Evolutionary conservation across 1,140 invertebrate species (phyloP), one percentile per base, ranked within the genome.

Genomic region (Idris sp.): DNA sequence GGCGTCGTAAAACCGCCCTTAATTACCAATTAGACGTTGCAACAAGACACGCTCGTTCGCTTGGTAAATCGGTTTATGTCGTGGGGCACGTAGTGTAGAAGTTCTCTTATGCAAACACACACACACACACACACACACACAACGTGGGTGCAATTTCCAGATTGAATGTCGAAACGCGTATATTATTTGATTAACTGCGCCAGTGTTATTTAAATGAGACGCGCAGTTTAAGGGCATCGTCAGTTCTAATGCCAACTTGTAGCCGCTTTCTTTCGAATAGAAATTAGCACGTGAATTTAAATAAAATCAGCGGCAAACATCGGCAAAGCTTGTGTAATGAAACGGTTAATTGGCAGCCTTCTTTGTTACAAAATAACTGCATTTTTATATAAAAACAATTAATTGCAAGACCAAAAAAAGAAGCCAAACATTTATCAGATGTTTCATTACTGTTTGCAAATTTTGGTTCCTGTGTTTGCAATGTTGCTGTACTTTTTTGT

Each of bases 21-120:
- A 86, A 86, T 87, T 87, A 87, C 82, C 84, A 85, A 87, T 86
- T 87, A 85, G 83, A 86, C 81, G 81, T 84, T 78, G 79, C 79
- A 80, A 79, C 62, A 72, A 83, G 83, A 80, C 84, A 85, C 80
- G 81, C 82, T 85, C 84, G 80, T 80, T 82, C 71, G 79, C 76
- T 76, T 76, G 77, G 76, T 80, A 80, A 83, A 86, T 84, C 81
- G 84, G 84, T 84, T 86, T 82, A 79, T 72, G 78, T 77, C 67
- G 79, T 80, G 78, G 74, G 81, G 83, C 79, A 83, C 79, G 80
- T 31, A 56, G 18, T 44, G 31, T 41, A 59, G 54, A 67, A 43
- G 49, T 64, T 35, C 68, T 65, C 65, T 71, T 79, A 76, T 77
- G 77, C 74, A 76, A 79, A 79, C 67, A n/a, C n/a, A n/a, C n/a